Conservation (phyloP, 2,797 vertebrate species). For the Halcyon chelicuti region DNA sequence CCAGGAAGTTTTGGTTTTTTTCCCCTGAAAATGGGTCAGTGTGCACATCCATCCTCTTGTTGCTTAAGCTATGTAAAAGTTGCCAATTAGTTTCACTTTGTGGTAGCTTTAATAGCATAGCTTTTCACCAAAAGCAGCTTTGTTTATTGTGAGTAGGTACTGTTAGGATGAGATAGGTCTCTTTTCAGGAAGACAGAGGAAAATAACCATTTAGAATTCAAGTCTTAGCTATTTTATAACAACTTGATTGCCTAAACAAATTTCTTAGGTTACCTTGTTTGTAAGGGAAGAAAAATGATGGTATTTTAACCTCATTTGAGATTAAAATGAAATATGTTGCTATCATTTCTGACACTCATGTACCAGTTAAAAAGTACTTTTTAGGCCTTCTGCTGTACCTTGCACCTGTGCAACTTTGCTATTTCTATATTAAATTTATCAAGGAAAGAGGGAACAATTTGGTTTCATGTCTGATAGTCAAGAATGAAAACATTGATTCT, state of each 20-base stretch:
- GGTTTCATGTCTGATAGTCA: not conserved
- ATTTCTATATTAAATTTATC: not conserved
- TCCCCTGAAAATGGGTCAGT: not conserved
- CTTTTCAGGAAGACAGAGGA: not conserved
- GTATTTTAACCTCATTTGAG: not conserved
- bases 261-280: not conserved
- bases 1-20: not conserved
- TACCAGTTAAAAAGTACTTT: not conserved
- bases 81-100: not conserved
- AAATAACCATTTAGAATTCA: not conserved
- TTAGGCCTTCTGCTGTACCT: not conserved
- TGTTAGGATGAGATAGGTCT: not conserved
- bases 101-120: not conserved
- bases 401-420: not conserved
- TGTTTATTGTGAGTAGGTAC: not conserved
- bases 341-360: not conserved
- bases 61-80: not conserved
- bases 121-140: not conserved
- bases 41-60: accelerated
- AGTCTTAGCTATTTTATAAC: not conserved
- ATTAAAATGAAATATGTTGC: not conserved
- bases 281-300: not conserved
- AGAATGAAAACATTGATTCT: not conserved
- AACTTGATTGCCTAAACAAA: not conserved
- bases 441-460: not conserved